These are phyloP conservation scores for Anguilla marmorata DNA, from an alignment of 2,797 vertebrate genomes.

Conservation along the genomic window DNA sequence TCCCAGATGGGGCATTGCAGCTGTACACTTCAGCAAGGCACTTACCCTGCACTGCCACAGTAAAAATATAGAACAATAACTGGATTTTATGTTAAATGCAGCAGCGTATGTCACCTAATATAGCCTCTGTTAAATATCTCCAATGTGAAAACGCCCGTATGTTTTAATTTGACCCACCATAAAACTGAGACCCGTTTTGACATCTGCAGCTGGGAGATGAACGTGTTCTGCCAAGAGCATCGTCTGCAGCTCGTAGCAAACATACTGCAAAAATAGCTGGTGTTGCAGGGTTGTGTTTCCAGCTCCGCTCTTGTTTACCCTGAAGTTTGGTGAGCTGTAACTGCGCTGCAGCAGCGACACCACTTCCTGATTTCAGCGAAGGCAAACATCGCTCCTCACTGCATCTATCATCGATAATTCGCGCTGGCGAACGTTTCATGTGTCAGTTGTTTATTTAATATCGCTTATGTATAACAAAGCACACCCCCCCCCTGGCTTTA, in stretches of 20 bases:
- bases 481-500: neutral
- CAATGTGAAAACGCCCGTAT: neutral
- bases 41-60: neutral
- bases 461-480: neutral
- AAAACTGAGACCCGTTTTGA: neutral
- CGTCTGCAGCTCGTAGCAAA: neutral
- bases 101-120: neutral
- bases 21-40: neutral
- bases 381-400: neutral
- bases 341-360: neutral
- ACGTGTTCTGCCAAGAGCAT: neutral
- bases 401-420: neutral
- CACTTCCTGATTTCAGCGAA: slow-evolving; percentile 10
- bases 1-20: neutral
- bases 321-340: neutral
- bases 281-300: neutral
- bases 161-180: neutral
- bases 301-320: neutral
- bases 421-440: neutral
- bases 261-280: neutral
- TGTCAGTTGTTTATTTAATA: neutral
- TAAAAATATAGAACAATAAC: neutral
- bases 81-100: neutral
- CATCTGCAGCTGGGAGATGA: neutral
- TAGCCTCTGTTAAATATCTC: neutral